Conservation (phyloP, 2,888 invertebrate species). For the Rhingia rostrata region DNA sequence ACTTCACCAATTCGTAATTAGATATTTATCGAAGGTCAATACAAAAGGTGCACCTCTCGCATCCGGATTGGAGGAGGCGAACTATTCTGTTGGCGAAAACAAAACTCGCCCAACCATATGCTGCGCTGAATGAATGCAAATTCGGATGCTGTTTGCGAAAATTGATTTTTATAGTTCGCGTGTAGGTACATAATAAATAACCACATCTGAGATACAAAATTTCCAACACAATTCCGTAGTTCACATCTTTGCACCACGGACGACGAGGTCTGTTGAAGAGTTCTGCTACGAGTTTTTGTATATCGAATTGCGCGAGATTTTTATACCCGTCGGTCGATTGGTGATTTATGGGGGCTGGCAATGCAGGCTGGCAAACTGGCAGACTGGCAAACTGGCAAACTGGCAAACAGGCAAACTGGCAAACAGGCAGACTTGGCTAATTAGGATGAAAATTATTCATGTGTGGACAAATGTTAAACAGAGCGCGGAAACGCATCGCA, state of each 20-base stretch:
- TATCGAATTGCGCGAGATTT: no score
- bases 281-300: no score
- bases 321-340: no score
- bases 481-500: conserved; percentile 33
- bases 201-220: neutral
- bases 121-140: conserved; percentile 30
- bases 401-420: no score
- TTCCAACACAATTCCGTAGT: neutral
- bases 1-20: conserved; percentile 9
- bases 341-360: no score
- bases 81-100: conserved; percentile 13
- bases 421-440: neutral
- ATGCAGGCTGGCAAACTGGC: no score
- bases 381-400: no score
- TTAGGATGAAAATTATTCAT: conserved; percentile 53
- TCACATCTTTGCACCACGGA: no score
- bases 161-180: conserved; percentile 58
- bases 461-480: conserved; percentile 41
- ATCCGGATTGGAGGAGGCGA: neutral
- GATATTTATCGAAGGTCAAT: conserved; percentile 9
- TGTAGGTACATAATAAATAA: conserved; percentile 8
- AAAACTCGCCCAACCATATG: conserved; percentile 53
- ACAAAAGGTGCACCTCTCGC: neutral
- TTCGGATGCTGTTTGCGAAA: conserved; percentile 61
- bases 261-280: no score